Evolutionary conservation across 2,113 vertebrate genomes (phyloP).

Genomic region (Sialia sialis): DNA sequence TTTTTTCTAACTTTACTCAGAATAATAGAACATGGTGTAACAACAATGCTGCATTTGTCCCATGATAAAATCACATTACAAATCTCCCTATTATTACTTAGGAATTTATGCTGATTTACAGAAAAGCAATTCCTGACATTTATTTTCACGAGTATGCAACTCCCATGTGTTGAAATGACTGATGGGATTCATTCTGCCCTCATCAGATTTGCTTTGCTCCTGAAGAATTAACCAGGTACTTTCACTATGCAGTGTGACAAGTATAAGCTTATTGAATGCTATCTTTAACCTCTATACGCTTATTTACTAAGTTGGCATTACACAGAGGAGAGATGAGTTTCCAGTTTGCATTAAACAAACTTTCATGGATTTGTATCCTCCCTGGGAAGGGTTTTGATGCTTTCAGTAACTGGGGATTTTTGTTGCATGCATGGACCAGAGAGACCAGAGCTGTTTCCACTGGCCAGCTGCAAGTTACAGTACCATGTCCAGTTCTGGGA

Average conservation of each 20-base stretch:
- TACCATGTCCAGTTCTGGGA: not conserved
- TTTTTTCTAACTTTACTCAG: not conserved
- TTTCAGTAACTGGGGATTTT: no score
- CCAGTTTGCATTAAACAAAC: not conserved
- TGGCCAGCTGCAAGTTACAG: not conserved
- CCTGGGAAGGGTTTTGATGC: not conserved
- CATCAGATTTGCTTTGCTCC: not conserved
- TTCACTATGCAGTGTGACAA: not conserved
- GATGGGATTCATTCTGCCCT: not conserved
- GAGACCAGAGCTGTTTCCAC: fast-evolving
- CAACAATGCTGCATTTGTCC: not conserved
- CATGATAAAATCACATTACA: not conserved
- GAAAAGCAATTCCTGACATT: not conserved
- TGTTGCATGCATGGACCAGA: not conserved
- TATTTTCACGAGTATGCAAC: not conserved
- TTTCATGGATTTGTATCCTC: fast-evolving
- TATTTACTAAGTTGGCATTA: fast-evolving
- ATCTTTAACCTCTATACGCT: fast-evolving
- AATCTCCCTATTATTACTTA: not conserved
- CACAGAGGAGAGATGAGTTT: not conserved
- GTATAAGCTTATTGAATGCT: not conserved
- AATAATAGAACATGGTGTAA: fast-evolving
- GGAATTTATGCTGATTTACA: not conserved
- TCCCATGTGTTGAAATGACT: not conserved
- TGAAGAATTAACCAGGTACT: not conserved